A percentile compares a stretch with the other conserved stretches of the same genome.
Conservation (phyloP, 2,113 vertebrate species). For the Grammatotria lemairii region DNA sequence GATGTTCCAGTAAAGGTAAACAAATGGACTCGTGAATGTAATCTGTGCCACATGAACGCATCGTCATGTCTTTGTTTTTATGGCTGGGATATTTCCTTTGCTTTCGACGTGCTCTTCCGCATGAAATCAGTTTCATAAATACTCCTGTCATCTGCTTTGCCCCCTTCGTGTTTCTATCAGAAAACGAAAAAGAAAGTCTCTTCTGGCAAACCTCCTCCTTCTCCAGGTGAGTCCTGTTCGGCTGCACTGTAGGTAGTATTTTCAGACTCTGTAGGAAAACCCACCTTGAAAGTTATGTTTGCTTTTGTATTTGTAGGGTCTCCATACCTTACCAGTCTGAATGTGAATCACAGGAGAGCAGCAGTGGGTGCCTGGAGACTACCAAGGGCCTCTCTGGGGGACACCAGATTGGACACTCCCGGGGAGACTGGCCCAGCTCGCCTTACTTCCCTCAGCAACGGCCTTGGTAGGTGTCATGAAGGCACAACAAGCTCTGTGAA, state of each 20-base stretch:
- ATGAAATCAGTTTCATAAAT: background rate
- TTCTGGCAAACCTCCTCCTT: conserved; percentile 71
- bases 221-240: conserved; percentile 75
- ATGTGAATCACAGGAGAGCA: conserved; percentile 69
- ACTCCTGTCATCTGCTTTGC: background rate
- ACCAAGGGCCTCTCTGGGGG: conserved; percentile 67
- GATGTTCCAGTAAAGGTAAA: conserved; percentile 77
- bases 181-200: conserved; percentile 70
- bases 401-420: conserved; percentile 24
- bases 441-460: conserved; percentile 76
- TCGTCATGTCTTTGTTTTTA: background rate
- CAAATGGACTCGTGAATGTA: background rate
- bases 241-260: background rate
- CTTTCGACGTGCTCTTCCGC: background rate
- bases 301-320: conserved; percentile 70
- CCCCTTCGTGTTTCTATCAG: conserved; percentile 53
- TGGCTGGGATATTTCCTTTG: background rate
- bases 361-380: conserved; percentile 71
- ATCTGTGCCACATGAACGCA: background rate
- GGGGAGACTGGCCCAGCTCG: conserved; percentile 49
- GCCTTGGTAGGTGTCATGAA: conserved; percentile 37
- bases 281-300: background rate
- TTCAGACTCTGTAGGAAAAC: background rate
- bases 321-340: conserved; percentile 79
- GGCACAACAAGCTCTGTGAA: background rate